Base-by-base conservation (phyloP, 2,113 vertebrate species). In the Genyomyrus donnyi region DNA sequence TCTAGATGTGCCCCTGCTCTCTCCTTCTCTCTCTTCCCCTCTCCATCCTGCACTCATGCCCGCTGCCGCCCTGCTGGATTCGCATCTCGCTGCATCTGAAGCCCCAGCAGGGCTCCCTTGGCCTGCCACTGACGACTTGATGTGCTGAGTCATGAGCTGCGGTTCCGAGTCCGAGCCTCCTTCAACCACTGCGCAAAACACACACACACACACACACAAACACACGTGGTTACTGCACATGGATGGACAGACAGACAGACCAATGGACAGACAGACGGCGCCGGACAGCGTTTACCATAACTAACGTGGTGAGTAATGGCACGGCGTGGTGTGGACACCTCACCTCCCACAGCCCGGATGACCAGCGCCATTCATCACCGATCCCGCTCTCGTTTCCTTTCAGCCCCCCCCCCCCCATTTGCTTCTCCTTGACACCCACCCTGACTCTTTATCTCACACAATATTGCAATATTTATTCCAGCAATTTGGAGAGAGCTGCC, bases 141-240 rank as follows among this genome's bases (percentile, higher is more conserved):
- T 80, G 15, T 89, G 88, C 88, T 89, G 88, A 83, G 88, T 89
- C 88, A 89, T 80, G 15, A 42, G 58, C 62, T 19, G 45, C 15
- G 19, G 9, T 11, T 1, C 39, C 39, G 21, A 85, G 27, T 53
- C n/a, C 13, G 85, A 27, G 13, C 50, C n/a, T 7, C 50, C 27
- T 87, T 87, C 31, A 39, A 50, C 85, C 19, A 19, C 85, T 35
- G 27, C 50, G 85, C 85, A 0, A 35, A 6, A 9, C 39, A 15
- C 77, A 45, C 24, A 42, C 17, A 39, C 27, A 58, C 2, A 9
- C 39, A 5, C 74, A 80, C 27, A 58, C 2, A 9, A 2, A 24
- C 21, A n/a, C 58, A 24, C 9, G n/a, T 27, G 24, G 9, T 66
- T n/a, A 27, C 42, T 46, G 80, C 13, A 39, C 2, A 21, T 42